These are phyloP conservation scores for Zaprionus lineosus DNA, from an alignment of 2,888 invertebrate genomes.

Conservation along the genomic window DNA sequence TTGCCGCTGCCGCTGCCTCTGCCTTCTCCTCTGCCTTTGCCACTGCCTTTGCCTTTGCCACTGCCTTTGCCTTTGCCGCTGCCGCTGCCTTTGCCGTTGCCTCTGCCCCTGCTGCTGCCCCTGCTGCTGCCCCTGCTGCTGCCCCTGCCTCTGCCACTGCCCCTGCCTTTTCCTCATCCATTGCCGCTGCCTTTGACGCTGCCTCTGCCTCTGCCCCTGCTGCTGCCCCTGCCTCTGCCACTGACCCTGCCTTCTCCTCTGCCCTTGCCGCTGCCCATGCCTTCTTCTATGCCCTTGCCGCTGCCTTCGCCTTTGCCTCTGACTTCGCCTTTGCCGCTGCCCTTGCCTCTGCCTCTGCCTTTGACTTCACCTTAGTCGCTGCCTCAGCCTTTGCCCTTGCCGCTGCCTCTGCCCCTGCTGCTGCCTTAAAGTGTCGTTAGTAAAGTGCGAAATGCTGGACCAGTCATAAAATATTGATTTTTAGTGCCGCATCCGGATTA, in stretches of 20 bases:
- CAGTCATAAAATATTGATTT: slow-evolving; percentile 60
- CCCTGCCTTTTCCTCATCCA: no score
- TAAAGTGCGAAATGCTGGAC: slow-evolving; percentile 54
- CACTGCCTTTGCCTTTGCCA: slow-evolving; percentile 1
- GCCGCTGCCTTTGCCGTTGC: slow-evolving; percentile 23
- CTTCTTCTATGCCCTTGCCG: slow-evolving; percentile 18
- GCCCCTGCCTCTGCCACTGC: slow-evolving; percentile 18
- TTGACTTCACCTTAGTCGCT: no score
- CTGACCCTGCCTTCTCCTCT: no score
- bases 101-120: slow-evolving; percentile 5
- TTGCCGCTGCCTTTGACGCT: slow-evolving; percentile 27
- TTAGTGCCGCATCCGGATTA: slow-evolving; percentile 25
- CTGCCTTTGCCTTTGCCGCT: slow-evolving; percentile 11
- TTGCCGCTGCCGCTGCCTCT: slow-evolving; percentile 12
- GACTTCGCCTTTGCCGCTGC: no score
- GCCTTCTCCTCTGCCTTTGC: background rate
- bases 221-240: slow-evolving; percentile 20
- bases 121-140: no score
- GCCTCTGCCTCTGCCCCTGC: slow-evolving; percentile 18
- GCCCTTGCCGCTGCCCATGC: slow-evolving; percentile 17
- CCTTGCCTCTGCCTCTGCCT: no score
- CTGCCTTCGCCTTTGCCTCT: slow-evolving; percentile 1
- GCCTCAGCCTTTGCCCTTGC: slow-evolving; percentile 1
- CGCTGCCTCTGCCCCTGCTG: background rate
- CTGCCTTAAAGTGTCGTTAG: slow-evolving; percentile 46